Conservation (phyloP, 2,113 vertebrate species). For the Vimba vimba region DNA sequence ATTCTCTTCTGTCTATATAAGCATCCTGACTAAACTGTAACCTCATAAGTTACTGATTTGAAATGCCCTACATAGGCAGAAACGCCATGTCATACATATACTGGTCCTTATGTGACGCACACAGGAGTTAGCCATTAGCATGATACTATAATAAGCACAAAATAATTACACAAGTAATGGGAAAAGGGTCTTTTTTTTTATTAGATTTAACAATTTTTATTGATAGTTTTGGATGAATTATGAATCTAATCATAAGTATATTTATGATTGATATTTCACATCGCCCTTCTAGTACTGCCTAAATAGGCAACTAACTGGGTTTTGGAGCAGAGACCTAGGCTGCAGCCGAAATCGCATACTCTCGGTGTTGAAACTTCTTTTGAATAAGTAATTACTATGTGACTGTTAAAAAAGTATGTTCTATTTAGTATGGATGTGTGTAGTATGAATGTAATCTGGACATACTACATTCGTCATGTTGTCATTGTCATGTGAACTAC, state of each 20-base stretch:
- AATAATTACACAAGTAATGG: neutral
- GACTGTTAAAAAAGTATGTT: neutral
- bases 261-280: neutral
- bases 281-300: neutral
- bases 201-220: neutral
- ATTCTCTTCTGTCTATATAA: neutral
- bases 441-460: neutral
- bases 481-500: neutral
- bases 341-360: neutral
- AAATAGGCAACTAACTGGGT: neutral
- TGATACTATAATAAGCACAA: neutral
- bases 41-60: conserved; percentile 8
- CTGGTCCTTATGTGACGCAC: neutral
- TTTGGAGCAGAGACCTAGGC: neutral
- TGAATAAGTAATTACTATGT: neutral
- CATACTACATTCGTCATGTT: neutral
- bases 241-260: neutral
- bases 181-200: neutral
- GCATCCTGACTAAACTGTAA: neutral
- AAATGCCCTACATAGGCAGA: neutral
- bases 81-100: neutral
- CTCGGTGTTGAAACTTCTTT: neutral
- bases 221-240: neutral
- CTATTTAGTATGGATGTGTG: neutral
- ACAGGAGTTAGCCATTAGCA: neutral